Conservation (phyloP, 2,113 vertebrate genomes). For the Garra rufa region DNA sequence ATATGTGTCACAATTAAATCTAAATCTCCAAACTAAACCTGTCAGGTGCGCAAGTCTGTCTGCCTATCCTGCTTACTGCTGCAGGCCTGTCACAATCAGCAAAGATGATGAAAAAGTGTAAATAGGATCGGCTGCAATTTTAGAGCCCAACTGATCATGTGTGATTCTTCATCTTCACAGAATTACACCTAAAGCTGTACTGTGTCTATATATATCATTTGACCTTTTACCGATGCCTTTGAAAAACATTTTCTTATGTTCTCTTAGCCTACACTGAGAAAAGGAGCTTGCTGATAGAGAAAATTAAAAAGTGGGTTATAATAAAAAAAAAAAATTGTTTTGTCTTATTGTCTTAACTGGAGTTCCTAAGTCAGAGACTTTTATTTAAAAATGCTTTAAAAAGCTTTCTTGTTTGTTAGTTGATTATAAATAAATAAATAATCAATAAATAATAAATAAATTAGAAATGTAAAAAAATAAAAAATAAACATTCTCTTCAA, state of each 20-base stretch:
- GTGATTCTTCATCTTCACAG: neutral
- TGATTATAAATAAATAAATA: no score
- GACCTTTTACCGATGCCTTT: neutral
- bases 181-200: neutral
- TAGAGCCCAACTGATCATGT: neutral
- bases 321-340: neutral
- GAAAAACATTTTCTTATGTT: neutral
- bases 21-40: neutral
- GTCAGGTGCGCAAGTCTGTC: neutral
- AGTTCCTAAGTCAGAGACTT: neutral
- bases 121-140: neutral
- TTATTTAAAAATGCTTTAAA: no score
- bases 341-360: neutral
- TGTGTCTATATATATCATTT: neutral
- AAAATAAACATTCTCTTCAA: no score
- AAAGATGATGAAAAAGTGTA: neutral
- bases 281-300: neutral
- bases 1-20: neutral
- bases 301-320: neutral
- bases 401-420: no score
- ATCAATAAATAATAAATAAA: no score
- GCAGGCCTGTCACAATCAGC: neutral
- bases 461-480: no score
- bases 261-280: neutral
- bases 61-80: neutral